Base-by-base conservation (phyloP, 2,888 invertebrate genomes). In the Drosophila parthenogenetica region DNA sequence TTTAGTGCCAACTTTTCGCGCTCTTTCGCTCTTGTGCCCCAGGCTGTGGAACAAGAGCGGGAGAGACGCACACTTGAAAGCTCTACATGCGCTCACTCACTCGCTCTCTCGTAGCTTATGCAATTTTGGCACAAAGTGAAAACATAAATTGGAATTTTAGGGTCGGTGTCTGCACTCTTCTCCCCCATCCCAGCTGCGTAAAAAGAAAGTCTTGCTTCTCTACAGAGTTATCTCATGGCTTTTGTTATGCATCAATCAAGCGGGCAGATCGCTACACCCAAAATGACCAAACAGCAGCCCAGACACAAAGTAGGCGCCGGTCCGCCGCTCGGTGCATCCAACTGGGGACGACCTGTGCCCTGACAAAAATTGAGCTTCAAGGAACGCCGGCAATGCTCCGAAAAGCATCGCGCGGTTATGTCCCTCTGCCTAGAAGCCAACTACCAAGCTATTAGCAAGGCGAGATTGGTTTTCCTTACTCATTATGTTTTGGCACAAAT, bases 191-290 rank as follows among this genome's bases (percentile, higher is more conserved):
- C 10, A 35, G 11, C 2, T 19, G 39, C 19, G 22, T 29, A 37
- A 74, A 57, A 69, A 58, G 62, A 73, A 73, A 71, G 64, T 39
- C 8, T 25, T 22, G 37, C 11, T 13, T 13, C 14, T 22, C 29
- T n/a, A 11, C 7, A 35, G 2, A 11, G 35, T 42, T 55, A 48
- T 19, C 16, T 32, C 29, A 50, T 58, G 8, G 29, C 29, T 29
- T n/a, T n/a, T 29, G 8, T 16, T 29, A 61, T 40, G 19, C 45
- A 71, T 65, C 22, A 35, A n/a, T 48, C 13, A 62, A 35, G 43
- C 55, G 90, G 90, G 91, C 87, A 90, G 87, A 91, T 90, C 91
- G 90, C 91, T 90, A 55, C 90, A 89, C 90, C 89, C 89, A 89
- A 65, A 69, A 48, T 37, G 19, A 10, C 13, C 19, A n/a, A n/a